Base-by-base conservation (phyloP, 92 coral and sea anemone species). In the Diadumene lineata region DNA sequence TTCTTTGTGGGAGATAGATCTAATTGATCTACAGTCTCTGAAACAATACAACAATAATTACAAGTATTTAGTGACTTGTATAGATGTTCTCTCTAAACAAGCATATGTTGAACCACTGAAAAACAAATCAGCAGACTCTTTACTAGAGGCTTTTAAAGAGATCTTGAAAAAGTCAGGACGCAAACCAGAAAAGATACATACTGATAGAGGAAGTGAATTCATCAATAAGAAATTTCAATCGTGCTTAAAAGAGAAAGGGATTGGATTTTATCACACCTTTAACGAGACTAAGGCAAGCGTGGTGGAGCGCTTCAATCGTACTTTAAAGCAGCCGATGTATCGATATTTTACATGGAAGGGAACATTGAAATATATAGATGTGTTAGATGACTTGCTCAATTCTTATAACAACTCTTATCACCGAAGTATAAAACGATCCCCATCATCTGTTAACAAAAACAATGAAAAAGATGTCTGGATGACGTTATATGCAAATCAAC, bases 241-340 rank as follows among this genome's bases (percentile, higher is more conserved):
- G 43, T 70, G 31, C 43, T 70, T 79, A 27, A 58, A 69, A 50
- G 33, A 56, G 33, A 50, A 78, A 43, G 56, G 50, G 0, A 68
- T 83, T 31, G 72, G 30, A 9, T 73, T 69, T 64, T 64, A 66
- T 43, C 61, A 62, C 38, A 50, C 88, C 1, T 62, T 46, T 15
- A 68, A 80, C 50, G 75, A 65, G 17, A 43, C 73, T 16, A 77
- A 83, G 62, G 83, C 79, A 0, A 25, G 48, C 0, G 4, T 78
- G 0, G 34, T 77, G 24, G 88, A 83, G 73, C 53, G 83, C 23
- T 83, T 78, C 21, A 78, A 83, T 67, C 70, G 79, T 0, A 72
- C 88, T 1, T 31, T 81, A 34, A 81, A 74, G 74, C 61, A 38
- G 2, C 72, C 57, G 50, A 81, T 74, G 78, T 82, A 70, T 48